These are phyloP conservation scores for Myotis myotis DNA, from an alignment of 2,797 vertebrate species.

Conservation along the genomic window DNA sequence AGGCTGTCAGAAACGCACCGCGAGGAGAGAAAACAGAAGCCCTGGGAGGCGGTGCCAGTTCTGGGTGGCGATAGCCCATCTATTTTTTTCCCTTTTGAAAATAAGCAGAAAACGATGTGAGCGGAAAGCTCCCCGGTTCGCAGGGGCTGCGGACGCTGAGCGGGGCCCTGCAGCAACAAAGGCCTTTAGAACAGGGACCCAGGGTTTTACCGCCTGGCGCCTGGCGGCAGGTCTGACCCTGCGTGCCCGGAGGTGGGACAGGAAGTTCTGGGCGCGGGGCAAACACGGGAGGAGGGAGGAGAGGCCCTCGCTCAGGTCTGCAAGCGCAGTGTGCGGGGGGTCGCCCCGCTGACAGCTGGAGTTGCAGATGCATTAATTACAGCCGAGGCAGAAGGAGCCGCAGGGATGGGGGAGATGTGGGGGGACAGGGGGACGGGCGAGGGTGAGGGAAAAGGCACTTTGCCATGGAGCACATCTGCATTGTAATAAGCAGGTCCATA, in stretches of 20 bases:
- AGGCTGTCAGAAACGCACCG: not conserved
- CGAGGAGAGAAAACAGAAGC: not conserved
- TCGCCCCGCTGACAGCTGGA: not conserved
- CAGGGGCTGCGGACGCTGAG: conserved; percentile 32
- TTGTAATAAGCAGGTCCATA: conserved; percentile 75
- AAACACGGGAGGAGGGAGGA: not conserved
- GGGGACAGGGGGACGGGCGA: not conserved
- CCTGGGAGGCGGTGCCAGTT: not conserved
- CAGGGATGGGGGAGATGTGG: not conserved
- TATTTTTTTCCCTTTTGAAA: conserved; percentile 66
- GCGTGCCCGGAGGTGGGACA: not conserved
- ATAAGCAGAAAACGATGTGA: conserved; percentile 24
- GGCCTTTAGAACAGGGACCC: not conserved
- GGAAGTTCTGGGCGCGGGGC: not conserved
- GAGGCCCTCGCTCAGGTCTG: not conserved
- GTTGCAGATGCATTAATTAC: conserved; percentile 44
- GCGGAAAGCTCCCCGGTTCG: conserved; percentile 64
- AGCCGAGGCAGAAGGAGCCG: conserved; percentile 62
- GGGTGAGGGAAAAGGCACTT: conserved; percentile 78
- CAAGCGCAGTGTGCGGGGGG: not conserved
- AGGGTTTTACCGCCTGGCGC: not conserved
- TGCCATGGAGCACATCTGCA: conserved; percentile 81
- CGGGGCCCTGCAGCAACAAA: conserved; percentile 46
- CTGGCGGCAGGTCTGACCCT: not conserved
- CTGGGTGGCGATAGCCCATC: conserved; percentile 46